A percentile compares a stretch with the other conserved stretches of the same genome.
Evolutionary conservation across 2,113 vertebrate genomes (phyloP).

Genomic region (Dromiciops gliroides): DNA sequence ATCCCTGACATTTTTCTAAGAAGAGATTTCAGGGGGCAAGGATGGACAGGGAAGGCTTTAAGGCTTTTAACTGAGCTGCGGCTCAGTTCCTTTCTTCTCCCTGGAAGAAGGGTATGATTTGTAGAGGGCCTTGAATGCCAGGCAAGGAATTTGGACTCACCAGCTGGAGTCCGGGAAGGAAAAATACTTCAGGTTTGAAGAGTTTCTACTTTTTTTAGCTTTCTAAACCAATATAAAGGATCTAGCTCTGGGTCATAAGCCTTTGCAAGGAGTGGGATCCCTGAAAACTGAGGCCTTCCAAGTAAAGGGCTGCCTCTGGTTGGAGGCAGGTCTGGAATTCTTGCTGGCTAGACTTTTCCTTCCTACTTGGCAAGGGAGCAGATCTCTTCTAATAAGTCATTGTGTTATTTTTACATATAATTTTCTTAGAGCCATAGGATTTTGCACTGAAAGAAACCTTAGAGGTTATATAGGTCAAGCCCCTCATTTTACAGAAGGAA

Average conservation of each 20-base stretch:
- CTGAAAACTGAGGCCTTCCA: neutral
- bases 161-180: neutral
- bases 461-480: neutral
- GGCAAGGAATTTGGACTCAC: neutral
- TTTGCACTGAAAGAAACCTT: neutral
- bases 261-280: neutral
- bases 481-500: neutral
- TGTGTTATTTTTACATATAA: neutral
- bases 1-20: neutral
- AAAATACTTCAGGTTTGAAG: too few relatives aligned
- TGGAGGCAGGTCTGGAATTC: neutral
- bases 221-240: too few relatives aligned
- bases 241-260: too few relatives aligned
- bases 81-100: neutral
- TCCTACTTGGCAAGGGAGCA: neutral
- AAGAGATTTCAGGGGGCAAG: neutral
- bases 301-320: neutral
- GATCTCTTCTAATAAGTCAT: neutral
- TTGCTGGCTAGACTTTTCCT: neutral
- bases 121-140: neutral
- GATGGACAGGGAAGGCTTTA: neutral
- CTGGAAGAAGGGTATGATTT: neutral
- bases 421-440: neutral
- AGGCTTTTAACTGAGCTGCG: too few relatives aligned
- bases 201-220: too few relatives aligned